Evolutionary conservation across 37 sponge, comb jelly and placozoan genomes (phyloP).

Genomic region (Bolinopsis microptera): DNA sequence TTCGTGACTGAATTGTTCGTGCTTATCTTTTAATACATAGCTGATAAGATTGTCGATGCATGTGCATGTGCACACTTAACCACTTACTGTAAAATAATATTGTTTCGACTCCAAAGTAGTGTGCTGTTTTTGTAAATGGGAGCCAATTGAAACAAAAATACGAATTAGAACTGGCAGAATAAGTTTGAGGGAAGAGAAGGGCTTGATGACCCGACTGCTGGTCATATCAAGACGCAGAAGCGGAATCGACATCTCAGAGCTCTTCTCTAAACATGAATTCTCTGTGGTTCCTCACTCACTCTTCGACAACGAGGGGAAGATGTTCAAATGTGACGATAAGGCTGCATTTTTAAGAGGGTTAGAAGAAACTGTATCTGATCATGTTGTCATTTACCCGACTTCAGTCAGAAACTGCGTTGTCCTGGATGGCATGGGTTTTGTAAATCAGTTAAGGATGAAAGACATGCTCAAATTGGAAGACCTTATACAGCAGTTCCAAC

Average conservation of each 20-base stretch:
- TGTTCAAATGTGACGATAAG: neutral
- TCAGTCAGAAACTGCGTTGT: no score
- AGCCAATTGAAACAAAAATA: no score
- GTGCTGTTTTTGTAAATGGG: no score
- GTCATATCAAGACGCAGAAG: neutral
- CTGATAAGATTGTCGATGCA: no score
- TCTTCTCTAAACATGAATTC: neutral
- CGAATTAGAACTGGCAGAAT: no score
- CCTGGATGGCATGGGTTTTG: slow-evolving; percentile 15
- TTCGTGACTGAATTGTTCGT: no score
- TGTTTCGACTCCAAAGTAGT: no score
- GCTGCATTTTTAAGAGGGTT: neutral
- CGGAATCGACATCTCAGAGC: neutral
- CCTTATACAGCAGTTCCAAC: neutral
- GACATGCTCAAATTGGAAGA: neutral
- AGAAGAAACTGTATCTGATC: neutral
- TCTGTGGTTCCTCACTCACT: neutral
- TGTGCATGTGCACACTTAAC: no score
- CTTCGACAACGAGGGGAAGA: neutral
- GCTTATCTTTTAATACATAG: no score
- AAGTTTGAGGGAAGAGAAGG: neutral
- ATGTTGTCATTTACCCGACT: neutral
- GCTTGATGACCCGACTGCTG: neutral
- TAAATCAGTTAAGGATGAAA: neutral
- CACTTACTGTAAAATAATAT: no score